Conservation (phyloP, 2,888 invertebrate species). For the Blastobasis adustella region DNA sequence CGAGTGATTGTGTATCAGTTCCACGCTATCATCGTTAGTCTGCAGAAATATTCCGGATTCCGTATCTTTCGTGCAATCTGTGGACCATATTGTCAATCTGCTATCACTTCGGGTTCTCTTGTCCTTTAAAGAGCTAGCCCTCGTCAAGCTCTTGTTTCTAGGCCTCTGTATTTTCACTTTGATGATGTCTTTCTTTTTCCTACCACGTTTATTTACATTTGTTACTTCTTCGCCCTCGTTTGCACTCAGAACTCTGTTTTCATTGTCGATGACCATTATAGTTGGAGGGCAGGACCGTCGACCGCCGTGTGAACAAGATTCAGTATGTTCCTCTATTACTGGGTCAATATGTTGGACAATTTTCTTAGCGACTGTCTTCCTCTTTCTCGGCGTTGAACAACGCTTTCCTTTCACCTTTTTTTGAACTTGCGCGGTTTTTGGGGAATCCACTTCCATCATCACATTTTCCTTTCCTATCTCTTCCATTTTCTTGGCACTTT, state of each 20-base stretch:
- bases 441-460: conserved; percentile 14
- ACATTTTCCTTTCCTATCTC: conserved; percentile 8
- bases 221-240: conserved; percentile 2
- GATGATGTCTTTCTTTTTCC: conserved; percentile 51
- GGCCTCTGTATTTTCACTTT: conserved; percentile 61
- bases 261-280: conserved; percentile 19
- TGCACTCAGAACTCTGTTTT: conserved; percentile 13
- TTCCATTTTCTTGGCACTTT: conserved; percentile 49
- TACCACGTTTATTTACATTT: conserved; percentile 22
- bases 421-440: neutral
- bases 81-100: conserved; percentile 28
- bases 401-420: conserved; percentile 28
- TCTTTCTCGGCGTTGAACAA: conserved; percentile 48
- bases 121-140: neutral
- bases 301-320: conserved; percentile 33
- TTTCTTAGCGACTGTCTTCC: conserved; percentile 24
- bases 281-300: conserved; percentile 49
- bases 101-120: neutral
- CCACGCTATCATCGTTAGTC: conserved; percentile 34
- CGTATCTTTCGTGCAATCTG: conserved; percentile 47
- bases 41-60: conserved; percentile 30
- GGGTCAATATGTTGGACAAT: conserved; percentile 23
- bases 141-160: conserved; percentile 8
- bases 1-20: conserved; percentile 63
- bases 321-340: conserved; percentile 44